phyloP scores from a whole-genome alignment of 2,888 invertebrate genomes.

The Crematogaster levior region DNA sequence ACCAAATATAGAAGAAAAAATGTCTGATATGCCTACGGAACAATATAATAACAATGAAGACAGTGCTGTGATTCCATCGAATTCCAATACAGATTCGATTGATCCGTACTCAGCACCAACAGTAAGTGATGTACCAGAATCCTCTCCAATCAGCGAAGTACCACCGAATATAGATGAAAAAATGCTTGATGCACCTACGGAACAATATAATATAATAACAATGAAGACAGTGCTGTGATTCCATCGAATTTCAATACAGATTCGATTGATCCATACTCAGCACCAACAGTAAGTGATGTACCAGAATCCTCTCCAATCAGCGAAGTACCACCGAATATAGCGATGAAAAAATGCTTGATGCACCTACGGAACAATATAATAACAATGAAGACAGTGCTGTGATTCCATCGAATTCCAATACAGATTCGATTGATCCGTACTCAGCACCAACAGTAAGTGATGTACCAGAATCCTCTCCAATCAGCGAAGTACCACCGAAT shows the following conservation, averaged over 20 bases:
- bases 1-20: neutral
- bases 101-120: neutral
- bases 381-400: neutral
- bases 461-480: neutral
- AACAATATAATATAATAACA: too few species aligned
- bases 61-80: neutral
- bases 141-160: neutral
- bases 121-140: neutral
- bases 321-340: too few species aligned
- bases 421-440: neutral
- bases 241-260: neutral
- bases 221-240: neutral
- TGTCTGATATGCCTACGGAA: neutral
- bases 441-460: neutral
- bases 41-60: neutral
- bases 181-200: neutral
- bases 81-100: too few species aligned
- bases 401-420: neutral
- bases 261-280: neutral
- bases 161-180: neutral
- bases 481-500: neutral
- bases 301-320: too few species aligned
- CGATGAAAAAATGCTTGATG: neutral
- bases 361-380: neutral
- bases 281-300: neutral